Percentiles rank a stretch among this genome's conserved stretches.
These are phyloP conservation scores for Cercocebus atys DNA, from an alignment of 2,113 vertebrate species.

Conservation along the genomic window DNA sequence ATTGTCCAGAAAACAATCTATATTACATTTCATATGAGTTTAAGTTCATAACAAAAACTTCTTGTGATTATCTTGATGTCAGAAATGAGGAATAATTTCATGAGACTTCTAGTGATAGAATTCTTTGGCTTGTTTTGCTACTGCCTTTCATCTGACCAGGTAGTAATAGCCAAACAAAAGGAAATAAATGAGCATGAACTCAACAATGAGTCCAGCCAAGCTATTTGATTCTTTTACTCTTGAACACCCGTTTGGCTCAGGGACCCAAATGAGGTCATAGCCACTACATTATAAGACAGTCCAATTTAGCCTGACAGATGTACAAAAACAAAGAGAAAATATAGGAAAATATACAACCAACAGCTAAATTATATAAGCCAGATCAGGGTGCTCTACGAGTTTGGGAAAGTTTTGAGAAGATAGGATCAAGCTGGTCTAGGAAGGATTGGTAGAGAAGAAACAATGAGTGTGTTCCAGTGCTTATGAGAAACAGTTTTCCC, in stretches of 20 bases:
- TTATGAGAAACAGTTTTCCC: neutral
- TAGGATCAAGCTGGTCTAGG: neutral
- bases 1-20: neutral
- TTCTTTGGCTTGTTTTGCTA: neutral
- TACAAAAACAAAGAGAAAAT: neutral
- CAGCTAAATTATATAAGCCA: neutral
- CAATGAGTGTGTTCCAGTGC: neutral
- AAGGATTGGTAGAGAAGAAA: neutral
- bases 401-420: neutral
- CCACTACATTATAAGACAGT: neutral
- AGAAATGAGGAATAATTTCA: slow-evolving; percentile 14
- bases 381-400: neutral
- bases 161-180: neutral
- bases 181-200: neutral
- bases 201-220: neutral
- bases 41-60: slow-evolving; percentile 26
- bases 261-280: slow-evolving; percentile 13
- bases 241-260: neutral
- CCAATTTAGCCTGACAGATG: neutral
- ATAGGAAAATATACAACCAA: neutral
- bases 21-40: neutral
- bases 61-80: neutral
- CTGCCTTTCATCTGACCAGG: neutral
- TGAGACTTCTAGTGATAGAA: neutral
- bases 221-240: slow-evolving; percentile 28